These are phyloP conservation scores for Saiga tatarica DNA, from an alignment of 2,113 vertebrate species.

Conservation along the genomic window DNA sequence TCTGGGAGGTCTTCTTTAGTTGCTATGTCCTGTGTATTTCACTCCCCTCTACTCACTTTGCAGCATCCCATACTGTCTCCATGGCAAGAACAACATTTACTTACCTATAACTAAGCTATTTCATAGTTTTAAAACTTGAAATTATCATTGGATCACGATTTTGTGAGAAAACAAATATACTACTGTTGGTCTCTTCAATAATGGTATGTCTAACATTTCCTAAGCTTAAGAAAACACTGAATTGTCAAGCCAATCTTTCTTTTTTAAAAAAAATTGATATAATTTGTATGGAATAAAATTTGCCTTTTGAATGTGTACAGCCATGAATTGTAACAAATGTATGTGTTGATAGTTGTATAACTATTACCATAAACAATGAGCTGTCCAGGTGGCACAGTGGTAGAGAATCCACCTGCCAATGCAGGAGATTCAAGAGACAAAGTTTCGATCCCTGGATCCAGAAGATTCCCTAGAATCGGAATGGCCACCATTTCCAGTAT, in stretches of 20 bases:
- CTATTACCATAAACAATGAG: not conserved
- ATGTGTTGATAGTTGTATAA: not conserved
- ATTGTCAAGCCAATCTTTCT: not conserved
- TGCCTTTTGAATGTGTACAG: not conserved
- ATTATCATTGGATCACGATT: conserved; percentile 45
- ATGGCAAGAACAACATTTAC: not conserved
- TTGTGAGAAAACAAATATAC: not conserved
- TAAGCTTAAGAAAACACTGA: conserved; percentile 21
- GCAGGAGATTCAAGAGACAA: not conserved
- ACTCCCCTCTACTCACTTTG: conserved; percentile 24
- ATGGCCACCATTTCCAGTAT: not conserved
- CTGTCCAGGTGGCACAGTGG: not conserved
- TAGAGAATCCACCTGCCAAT: not conserved
- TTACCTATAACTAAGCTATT: conserved; percentile 42
- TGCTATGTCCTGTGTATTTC: not conserved
- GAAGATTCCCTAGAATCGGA: not conserved
- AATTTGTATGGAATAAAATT: not conserved
- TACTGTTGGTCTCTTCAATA: not conserved
- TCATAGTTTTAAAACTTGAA: conserved; percentile 38
- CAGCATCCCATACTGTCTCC: not conserved
- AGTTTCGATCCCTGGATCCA: not conserved
- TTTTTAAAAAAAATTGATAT: not conserved
- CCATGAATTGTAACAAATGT: not conserved
- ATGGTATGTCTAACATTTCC: not conserved
- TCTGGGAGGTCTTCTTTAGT: conserved; percentile 3